Conservation (phyloP, 37 sponge, comb jelly and placozoan species). For the Hormiphora californensis region DNA sequence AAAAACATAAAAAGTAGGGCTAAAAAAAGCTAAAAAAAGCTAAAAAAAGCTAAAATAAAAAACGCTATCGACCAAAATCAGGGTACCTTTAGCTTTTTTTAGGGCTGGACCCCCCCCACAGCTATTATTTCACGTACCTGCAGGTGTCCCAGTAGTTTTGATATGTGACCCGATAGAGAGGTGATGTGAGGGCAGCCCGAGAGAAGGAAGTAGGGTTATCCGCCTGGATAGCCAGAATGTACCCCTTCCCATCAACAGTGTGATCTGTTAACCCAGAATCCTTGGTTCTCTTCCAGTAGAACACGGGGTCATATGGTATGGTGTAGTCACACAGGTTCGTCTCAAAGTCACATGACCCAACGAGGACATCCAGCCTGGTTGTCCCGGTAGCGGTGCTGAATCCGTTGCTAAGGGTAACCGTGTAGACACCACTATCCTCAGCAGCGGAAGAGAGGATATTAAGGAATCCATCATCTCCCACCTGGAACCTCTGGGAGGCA, state of each 20-base stretch:
- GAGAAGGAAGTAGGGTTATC: not conserved
- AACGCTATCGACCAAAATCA: too few relatives aligned
- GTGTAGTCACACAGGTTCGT: not conserved
- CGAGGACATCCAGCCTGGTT: not conserved
- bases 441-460: not conserved
- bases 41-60: too few relatives aligned
- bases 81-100: too few relatives aligned
- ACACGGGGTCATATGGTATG: not conserved
- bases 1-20: too few relatives aligned
- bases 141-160: not conserved
- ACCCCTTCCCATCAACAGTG: slow-evolving; percentile 1
- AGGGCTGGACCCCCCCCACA: too few relatives aligned
- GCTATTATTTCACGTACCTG: too few relatives aligned
- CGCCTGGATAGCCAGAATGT: slow-evolving; percentile 18
- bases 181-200: slow-evolving; percentile 8
- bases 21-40: too few relatives aligned
- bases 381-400: not conserved
- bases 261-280: slow-evolving; percentile 20
- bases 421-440: slow-evolving; percentile 22
- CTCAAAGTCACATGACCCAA: slow-evolving; percentile 54
- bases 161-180: slow-evolving; percentile 32
- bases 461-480: slow-evolving; percentile 22
- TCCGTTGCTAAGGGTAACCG: slow-evolving; percentile 45
- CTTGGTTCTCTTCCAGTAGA: slow-evolving; percentile 22
- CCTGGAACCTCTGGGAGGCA: not conserved